phyloP scores from a whole-genome alignment of 2,797 vertebrate genomes.

The Chiloscyllium punctatum region DNA sequence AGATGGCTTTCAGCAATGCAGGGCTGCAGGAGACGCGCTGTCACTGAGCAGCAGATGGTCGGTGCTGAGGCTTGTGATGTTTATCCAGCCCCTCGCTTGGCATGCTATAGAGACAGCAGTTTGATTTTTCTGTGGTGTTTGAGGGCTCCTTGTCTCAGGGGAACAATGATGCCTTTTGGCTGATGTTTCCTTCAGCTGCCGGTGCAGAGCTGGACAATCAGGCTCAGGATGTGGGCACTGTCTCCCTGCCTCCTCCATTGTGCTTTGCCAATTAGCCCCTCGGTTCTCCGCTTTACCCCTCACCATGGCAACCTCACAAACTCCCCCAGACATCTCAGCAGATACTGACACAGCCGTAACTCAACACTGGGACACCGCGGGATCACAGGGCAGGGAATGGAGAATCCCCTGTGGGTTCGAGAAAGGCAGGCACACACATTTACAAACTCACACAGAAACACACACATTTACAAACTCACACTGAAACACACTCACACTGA shows the following conservation, averaged over 20 bases:
- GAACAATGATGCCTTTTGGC: neutral
- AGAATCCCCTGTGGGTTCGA: no score
- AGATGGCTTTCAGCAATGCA: neutral
- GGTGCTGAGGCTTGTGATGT: neutral
- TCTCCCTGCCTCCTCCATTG: neutral
- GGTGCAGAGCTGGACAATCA: neutral
- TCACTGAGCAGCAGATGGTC: neutral
- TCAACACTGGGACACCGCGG: no score
- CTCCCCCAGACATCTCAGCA: neutral
- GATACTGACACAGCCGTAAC: no score
- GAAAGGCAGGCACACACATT: no score
- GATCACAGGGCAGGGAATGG: no score
- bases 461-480: no score
- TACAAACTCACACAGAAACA: no score
- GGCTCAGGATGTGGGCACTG: conserved; percentile 9
- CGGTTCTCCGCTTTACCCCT: neutral
- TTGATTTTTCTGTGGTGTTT: neutral
- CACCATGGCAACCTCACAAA: neutral
- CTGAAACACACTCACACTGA: no score
- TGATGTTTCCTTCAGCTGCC: neutral
- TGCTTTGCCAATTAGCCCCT: neutral
- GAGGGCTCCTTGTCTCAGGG: neutral
- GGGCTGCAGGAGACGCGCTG: neutral
- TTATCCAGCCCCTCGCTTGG: neutral
- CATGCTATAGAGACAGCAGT: neutral